Evolutionary conservation across 2,888 invertebrate genomes (phyloP), one percentile per base, ranked within the genome.

Genomic region (Limnephilus lunatus): DNA sequence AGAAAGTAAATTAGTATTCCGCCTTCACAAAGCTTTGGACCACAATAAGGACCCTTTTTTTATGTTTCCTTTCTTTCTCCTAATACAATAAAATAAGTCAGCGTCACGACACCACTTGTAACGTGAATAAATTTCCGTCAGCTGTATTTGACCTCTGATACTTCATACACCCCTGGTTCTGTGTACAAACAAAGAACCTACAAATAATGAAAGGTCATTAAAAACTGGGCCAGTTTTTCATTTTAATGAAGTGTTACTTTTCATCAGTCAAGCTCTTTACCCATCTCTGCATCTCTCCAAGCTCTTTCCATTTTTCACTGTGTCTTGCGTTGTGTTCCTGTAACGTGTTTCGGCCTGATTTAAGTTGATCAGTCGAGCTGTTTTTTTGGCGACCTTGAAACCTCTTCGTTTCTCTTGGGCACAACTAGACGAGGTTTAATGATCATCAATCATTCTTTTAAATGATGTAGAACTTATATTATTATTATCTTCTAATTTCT

Each of bases 11-110:
- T 88, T 88, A 68, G 9, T 12, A 68, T 53, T 68, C 30, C 30
- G 35, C 3, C 14, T 30, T 19, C 44, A 48, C 31, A 68, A 35
- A 68, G 30, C 68, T 5, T 80, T n/a, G 31, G 14, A 80, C 53
- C 25, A 53, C 68, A 68, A 88, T 25, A 32, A 19, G 80, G 88
- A 88, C 80, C 68, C 80, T 68, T 88, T 68, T n/a, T 68, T 88
- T 32, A 31, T 86, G n/a, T 88, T 80, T 35, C 80, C 80, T 80
- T 86, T 68, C 68, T 88, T 88, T 35, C 53, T n/a, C n/a, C 68
- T 68, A 88, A 88, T 32, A 88, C 68, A 88, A 88, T 88, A 88
- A 88, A 88, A 88, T 53, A 88, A 32, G 88, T 31, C 68, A n/a
- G 88, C 68, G 68, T 88, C 88, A 88, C 53, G 35, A 32, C 68